Base-by-base conservation (phyloP, 1,140 invertebrate species). In the Aradophagus sp. region DNA sequence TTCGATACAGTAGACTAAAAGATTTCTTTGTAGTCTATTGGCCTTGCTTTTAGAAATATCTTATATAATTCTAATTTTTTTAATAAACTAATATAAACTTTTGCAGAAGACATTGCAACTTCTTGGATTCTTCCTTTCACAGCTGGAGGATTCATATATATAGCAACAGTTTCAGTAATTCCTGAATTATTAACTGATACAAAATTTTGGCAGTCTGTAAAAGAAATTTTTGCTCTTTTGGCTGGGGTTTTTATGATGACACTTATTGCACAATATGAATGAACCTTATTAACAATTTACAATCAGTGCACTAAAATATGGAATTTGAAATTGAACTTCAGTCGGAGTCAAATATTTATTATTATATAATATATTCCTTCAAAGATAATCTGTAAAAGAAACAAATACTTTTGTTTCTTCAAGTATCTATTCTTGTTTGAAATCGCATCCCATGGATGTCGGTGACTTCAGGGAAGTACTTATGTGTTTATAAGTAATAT, bases 141-240 rank as follows among this genome's bases (percentile, higher is more conserved):
- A 27, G 97, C 97, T 55, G 97, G 97, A 50, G 97, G 97, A 12
- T 99, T 99, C 82, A 98, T 99, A 83, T 99, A 99, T 82, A 98
- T 99, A 75, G 97, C 97, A 10, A 96, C 96, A 16, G 97, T 99
- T 0, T 97, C 95, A 42, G 94, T 98, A 1, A 97, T 99, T 83
- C 97, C 97, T 38, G 96, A 98, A 84, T 87, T 98, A 15, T 86
- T 98, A 52, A 90, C 91, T 78, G 93, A 95, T 74, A 92, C 93
- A 12, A 94, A 91, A 78, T 89, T 96, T 59, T 89, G 89, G 84
- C 95, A 97, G 80, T 95, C 93, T 39, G 83, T 97, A 1, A 92
- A 92, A 83, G 95, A 98, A 88, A 92, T 97, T 39, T 67, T 90
- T 45, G 94, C 95, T 13, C 83, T 97, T 32, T 79, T 97, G 34